A percentile compares a stretch with the other conserved stretches of the same genome.
These are phyloP conservation scores for Aricia agestis DNA, from an alignment of 1,140 invertebrate species.

Conservation along the genomic window DNA sequence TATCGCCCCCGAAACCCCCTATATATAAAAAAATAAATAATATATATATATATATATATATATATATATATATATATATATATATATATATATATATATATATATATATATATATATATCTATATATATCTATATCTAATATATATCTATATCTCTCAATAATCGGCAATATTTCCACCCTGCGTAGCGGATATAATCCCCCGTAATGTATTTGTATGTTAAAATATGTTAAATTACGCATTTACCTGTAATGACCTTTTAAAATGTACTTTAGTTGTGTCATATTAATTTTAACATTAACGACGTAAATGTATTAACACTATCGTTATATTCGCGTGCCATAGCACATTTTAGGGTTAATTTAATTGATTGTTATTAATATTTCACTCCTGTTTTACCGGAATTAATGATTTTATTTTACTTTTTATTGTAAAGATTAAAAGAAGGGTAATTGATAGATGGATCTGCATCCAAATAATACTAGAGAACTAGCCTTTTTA, in stretches of 20 bases:
- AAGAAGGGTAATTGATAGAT: too few species aligned
- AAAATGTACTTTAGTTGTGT: not conserved
- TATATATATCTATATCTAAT: too few species aligned
- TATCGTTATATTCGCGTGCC: not conserved
- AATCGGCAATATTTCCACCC: not conserved
- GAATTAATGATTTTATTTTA: not conserved
- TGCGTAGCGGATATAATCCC: not conserved
- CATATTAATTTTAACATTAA: conserved; percentile 9
- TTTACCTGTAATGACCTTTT: not conserved
- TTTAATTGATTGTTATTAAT: not conserved
- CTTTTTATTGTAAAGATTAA: too few species aligned
- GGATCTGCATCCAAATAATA: too few species aligned
- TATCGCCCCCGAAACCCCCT: too few species aligned
- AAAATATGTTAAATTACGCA: not conserved
- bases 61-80: too few species aligned
- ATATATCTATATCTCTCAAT: too few species aligned
- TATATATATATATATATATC: too few species aligned
- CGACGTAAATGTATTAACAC: not conserved
- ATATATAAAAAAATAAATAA: too few species aligned
- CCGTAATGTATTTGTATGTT: not conserved
- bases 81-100: too few species aligned
- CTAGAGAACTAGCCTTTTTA: too few species aligned
- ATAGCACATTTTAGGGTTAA: not conserved
- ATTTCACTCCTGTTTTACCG: not conserved
- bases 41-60: too few species aligned